Conservation (phyloP, 2,113 vertebrate species). For the Pterocles orientalis region DNA sequence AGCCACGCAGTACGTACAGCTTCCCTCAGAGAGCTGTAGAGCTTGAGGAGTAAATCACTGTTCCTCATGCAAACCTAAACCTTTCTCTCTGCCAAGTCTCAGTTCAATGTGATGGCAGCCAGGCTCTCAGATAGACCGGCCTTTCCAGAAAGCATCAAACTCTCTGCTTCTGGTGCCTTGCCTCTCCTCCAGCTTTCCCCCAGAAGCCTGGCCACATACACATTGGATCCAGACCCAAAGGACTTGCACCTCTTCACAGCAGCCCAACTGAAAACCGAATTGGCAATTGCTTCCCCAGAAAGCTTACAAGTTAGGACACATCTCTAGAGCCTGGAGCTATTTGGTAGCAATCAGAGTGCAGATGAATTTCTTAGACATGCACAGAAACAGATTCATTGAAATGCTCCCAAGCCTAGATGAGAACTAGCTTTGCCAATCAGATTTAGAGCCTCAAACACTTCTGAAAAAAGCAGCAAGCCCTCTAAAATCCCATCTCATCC, state of each 20-base stretch:
- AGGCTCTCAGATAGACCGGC: background rate
- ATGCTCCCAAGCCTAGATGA: background rate
- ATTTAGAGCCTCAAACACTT: background rate
- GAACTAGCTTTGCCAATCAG: background rate
- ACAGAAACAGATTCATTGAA: background rate
- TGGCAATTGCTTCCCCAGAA: background rate
- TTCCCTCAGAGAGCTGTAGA: background rate
- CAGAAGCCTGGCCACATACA: background rate
- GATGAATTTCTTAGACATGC: background rate
- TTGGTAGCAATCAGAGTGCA: background rate
- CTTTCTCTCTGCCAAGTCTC: background rate
- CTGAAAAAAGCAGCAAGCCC: background rate
- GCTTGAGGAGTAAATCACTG: background rate
- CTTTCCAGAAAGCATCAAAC: background rate
- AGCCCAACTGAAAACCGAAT: background rate
- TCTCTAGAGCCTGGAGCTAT: background rate
- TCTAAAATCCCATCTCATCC: background rate
- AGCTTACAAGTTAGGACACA: background rate
- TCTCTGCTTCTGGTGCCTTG: background rate
- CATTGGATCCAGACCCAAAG: background rate
- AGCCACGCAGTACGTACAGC: background rate
- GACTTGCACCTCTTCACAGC: background rate
- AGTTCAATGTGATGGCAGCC: background rate
- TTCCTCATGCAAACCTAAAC: background rate
- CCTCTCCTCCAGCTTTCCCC: background rate